phyloP scores from a whole-genome alignment of 1,140 invertebrate species.

The Phymorhynchus buccinoides region DNA sequence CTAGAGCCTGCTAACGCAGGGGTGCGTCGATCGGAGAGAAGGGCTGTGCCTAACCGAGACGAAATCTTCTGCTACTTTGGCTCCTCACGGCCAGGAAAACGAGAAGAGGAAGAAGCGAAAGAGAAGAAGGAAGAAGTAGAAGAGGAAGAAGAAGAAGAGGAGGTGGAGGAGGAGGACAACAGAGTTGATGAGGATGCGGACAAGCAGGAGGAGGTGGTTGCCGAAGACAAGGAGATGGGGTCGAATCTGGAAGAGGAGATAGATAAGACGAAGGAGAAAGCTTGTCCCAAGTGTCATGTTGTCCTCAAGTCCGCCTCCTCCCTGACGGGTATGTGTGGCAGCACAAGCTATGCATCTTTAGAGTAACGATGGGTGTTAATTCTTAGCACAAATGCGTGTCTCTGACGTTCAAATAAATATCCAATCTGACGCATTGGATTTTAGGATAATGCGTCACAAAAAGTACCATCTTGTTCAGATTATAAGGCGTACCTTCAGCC shows the following conservation, averaged over 20 bases:
- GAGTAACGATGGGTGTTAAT: too few species aligned
- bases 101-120: neutral
- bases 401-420: too few species aligned
- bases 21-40: constrained; percentile 28
- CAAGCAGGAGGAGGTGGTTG: neutral
- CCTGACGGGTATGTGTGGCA: constrained; percentile 37
- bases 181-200: too few species aligned
- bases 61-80: constrained; percentile 33
- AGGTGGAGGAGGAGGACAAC: neutral
- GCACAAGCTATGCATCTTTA: too few species aligned
- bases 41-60: constrained; percentile 25
- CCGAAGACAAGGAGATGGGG: neutral
- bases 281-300: constrained; percentile 41
- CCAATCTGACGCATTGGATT: too few species aligned
- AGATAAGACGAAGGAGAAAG: constrained; percentile 22
- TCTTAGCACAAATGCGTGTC: too few species aligned
- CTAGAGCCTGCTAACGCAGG: neutral
- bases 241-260: constrained; percentile 14
- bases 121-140: neutral
- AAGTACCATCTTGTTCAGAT: too few species aligned
- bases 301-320: constrained; percentile 43
- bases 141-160: neutral
- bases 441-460: too few species aligned
- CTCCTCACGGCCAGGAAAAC: neutral
- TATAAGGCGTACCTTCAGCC: too few species aligned